Evolutionary conservation across 1,140 invertebrate genomes (phyloP).

Genomic region (Anthonomus grandis): DNA sequence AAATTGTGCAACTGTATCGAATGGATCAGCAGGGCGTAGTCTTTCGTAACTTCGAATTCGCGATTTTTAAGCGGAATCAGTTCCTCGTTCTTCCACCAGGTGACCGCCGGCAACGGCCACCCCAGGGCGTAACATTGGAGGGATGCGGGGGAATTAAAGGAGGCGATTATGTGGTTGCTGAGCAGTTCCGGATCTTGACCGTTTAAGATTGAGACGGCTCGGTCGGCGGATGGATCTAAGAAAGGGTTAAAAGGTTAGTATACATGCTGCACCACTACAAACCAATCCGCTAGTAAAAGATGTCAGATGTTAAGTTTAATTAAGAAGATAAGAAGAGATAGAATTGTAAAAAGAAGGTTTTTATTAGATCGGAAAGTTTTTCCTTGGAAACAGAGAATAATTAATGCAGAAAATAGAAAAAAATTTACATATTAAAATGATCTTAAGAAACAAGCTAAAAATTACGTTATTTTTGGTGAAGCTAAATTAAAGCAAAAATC

Average conservation of each 20-base stretch:
- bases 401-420: no score
- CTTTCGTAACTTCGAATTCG: constrained; percentile 69
- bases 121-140: constrained; percentile 81
- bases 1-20: constrained; percentile 66
- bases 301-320: constrained; percentile 16
- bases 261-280: constrained; percentile 3
- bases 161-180: constrained; percentile 57
- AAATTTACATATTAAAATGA: no score
- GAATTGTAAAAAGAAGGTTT: no score
- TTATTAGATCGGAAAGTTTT: no score
- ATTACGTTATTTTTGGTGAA: no score
- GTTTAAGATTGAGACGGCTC: constrained; percentile 50
- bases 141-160: constrained; percentile 64
- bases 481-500: no score
- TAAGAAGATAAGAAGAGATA: no score
- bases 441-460: no score
- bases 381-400: no score
- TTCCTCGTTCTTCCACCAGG: constrained; percentile 79
- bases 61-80: constrained; percentile 66
- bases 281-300: not conserved
- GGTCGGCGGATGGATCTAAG: constrained; percentile 32
- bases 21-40: constrained; percentile 71
- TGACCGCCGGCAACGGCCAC: constrained; percentile 73
- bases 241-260: constrained; percentile 14
- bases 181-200: constrained; percentile 55